Evolutionary conservation across 2,797 vertebrate genomes (phyloP).

Genomic region (Syngnathus acus): DNA sequence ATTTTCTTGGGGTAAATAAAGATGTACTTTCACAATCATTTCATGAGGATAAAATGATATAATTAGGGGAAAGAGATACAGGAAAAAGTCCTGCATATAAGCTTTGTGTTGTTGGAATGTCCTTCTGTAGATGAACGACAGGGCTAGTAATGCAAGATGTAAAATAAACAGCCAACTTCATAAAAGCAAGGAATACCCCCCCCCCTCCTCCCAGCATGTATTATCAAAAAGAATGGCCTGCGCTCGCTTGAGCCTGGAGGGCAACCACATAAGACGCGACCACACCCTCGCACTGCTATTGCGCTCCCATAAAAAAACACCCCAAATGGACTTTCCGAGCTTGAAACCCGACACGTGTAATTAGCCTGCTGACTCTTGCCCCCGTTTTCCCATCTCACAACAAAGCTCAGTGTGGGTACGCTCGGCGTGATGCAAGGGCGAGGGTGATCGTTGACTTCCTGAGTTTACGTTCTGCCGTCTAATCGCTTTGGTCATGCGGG

Average conservation of each 20-base stretch:
- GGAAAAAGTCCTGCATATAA: neutral
- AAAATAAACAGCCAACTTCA: neutral
- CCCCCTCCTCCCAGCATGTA: slow-evolving; percentile 36
- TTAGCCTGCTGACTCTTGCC: slow-evolving; percentile 41
- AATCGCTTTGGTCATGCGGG: slow-evolving; percentile 28
- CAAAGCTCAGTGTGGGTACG: slow-evolving; percentile 6
- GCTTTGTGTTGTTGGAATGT: neutral
- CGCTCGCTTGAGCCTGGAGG: slow-evolving; percentile 38
- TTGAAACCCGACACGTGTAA: slow-evolving; percentile 68
- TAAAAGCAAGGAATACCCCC: slow-evolving; percentile 16
- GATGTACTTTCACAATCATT: neutral
- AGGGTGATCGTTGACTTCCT: slow-evolving; percentile 13
- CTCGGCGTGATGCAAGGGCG: neutral
- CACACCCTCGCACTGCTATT: slow-evolving; percentile 59
- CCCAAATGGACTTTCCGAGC: slow-evolving; percentile 65
- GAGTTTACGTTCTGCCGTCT: slow-evolving; percentile 20
- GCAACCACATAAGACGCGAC: slow-evolving; percentile 61
- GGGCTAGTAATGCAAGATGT: neutral
- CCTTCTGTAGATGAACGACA: neutral
- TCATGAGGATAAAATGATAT: neutral
- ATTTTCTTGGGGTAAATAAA: too few species aligned
- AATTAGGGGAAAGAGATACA: neutral
- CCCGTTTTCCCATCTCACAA: slow-evolving; percentile 25
- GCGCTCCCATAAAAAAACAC: slow-evolving; percentile 36
- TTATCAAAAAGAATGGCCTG: slow-evolving; percentile 48